Evolutionary conservation across 2,888 invertebrate genomes (phyloP).

Genomic region (Osedax fenrisi): DNA sequence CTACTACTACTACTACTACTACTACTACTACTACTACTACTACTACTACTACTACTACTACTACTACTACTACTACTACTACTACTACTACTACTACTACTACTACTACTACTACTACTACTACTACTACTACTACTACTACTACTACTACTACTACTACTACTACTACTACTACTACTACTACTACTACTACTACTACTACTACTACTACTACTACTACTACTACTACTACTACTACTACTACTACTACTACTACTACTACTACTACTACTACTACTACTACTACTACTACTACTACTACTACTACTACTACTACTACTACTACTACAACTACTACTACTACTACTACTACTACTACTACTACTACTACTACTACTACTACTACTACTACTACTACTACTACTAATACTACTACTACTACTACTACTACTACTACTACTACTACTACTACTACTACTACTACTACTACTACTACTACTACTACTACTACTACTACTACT

Average conservation of each 20-base stretch:
- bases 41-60: background rate
- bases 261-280: background rate
- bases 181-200: background rate
- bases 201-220: background rate
- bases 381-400: background rate
- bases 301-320: background rate
- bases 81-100: background rate
- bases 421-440: background rate
- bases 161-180: background rate
- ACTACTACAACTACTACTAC: background rate
- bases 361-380: background rate
- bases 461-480: background rate
- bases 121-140: background rate
- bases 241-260: background rate
- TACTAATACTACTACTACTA: background rate
- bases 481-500: background rate
- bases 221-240: background rate
- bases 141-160: background rate
- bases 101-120: background rate
- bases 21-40: background rate
- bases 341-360: background rate
- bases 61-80: background rate
- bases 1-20: background rate
- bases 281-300: background rate
- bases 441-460: background rate